These are phyloP conservation scores for Kryptolebias marmoratus DNA, from an alignment of 2,113 vertebrate species.

Conservation along the genomic window DNA sequence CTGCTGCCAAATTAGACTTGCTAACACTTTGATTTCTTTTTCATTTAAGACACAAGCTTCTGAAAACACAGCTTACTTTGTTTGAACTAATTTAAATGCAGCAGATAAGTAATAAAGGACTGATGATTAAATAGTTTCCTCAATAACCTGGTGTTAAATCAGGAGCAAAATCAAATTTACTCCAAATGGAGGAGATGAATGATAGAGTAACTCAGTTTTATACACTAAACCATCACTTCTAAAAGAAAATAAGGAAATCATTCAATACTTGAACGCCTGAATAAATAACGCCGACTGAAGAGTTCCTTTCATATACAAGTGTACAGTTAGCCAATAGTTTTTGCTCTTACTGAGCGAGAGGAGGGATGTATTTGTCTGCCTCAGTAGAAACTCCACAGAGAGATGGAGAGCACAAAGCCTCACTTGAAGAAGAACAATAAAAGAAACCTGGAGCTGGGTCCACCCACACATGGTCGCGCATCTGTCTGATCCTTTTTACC, in stretches of 20 bases:
- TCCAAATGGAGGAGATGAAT: not conserved
- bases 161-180: not conserved
- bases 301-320: not conserved
- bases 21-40: not conserved
- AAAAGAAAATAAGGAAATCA: not conserved
- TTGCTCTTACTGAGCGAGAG: conserved; percentile 5
- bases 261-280: not conserved
- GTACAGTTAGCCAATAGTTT: not conserved
- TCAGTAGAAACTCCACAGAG: conserved; percentile 25
- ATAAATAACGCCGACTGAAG: conserved; percentile 2
- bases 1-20: not conserved
- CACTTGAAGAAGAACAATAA: conserved; percentile 50
- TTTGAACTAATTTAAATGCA: not conserved
- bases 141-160: not conserved
- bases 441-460: conserved; percentile 39
- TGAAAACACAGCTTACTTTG: not conserved
- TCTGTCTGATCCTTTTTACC: conserved; percentile 44
- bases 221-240: not conserved
- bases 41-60: not conserved
- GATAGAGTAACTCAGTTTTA: not conserved
- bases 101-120: not conserved
- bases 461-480: conserved; percentile 40
- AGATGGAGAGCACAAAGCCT: conserved; percentile 35
- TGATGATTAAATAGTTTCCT: not conserved
- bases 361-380: conserved; percentile 6